Base-by-base conservation (phyloP, 2,113 vertebrate genomes). In the Daboia siamensis region DNA sequence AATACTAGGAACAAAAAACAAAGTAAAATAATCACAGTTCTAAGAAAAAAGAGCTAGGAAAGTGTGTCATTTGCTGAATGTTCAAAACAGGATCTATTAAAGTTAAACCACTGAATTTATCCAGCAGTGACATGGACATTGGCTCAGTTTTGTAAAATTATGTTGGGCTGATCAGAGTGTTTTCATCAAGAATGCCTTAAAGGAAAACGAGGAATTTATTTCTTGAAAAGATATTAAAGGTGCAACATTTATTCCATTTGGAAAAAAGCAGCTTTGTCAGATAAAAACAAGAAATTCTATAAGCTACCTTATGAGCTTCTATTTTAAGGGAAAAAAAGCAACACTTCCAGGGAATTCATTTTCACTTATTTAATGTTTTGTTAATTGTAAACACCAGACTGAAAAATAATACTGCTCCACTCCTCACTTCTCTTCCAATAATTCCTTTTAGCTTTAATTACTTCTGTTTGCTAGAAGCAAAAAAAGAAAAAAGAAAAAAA, bases 21-120 rank as follows among this genome's bases (percentile, higher is more conserved):
- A 15, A 91, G 44, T 55, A 86, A 95, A 94, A 85, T 69, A 90
- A 93, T 52, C 24, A 20, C 0, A 9, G 87, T 94, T 93, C 92
- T 86, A 88, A 93, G 90, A 92, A 95, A 92, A 56, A 0, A 15
- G 23, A 52, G 5, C 8, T 29, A n/a, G 48, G 4, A 69, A 80
- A 64, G 10, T 33, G 11, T 12, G 29, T 84, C 69, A 92, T 15
- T 52, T 91, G 84, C 80, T 90, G 69, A 94, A 90, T 4, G 89
- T 85, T 4, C 24, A 26, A 95, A 92, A 91, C 59, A 87, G n/a
- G 92, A 90, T 57, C 20, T 26, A 89, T 33, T 86, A 13, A 39
- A 39, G 89, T 33, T 86, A 15, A 29, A 11, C 52, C 8, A 3
- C 10, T 52, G 24, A 5, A 39, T 92, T n/a, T 48, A 20, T 91